Base-by-base conservation (phyloP, 1,140 invertebrate species). In the Pteromalus puparum region DNA sequence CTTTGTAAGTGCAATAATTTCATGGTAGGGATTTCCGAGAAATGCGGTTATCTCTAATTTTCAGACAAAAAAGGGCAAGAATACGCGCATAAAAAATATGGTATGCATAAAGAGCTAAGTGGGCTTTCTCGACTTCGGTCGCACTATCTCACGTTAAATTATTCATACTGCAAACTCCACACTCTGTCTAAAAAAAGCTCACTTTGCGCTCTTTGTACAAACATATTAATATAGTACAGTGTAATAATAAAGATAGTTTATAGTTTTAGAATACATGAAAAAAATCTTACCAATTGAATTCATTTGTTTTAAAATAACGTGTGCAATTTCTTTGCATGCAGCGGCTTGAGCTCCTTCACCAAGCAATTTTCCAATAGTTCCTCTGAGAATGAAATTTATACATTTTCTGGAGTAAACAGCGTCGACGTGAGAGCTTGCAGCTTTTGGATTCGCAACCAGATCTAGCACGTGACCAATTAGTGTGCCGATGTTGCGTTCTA, bases 391-490 rank as follows among this genome's bases (percentile, higher is more conserved):
- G 91, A 99, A 99, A 90, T 97, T 97, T 72, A 99, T 97, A 91
- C 99, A 99, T 93, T 99, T 99, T 86, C 99, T 94, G 0, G 98
- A 99, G 92, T 99, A 99, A 5, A 99, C 98, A 46, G 98, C 98
- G 93, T 99, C 99, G 9, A 99, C 97, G 90, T 99, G 98, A 0
- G 98, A 98, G 15, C 97, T 97, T 0, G 98, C 97, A 18, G 98
- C 97, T 93, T 98, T 98, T 1, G 98, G 98, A 94, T 97, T 98
- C 0, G 97, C 97, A 0, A 98, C 98, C 82, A 99, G 92, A 88
- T 99, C 98, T 48, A 99, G 92, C 6, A 99, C 95, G 91, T 99
- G 99, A 21, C 95, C 95, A 15, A 99, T 92, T 87, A 99, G 96
- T 0, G 95, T 93, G 72, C 95, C 95, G 87, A 99, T 94, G 90